phyloP scores from a whole-genome alignment of 1,140 invertebrate genomes.

The Diorhabda sublineata region DNA sequence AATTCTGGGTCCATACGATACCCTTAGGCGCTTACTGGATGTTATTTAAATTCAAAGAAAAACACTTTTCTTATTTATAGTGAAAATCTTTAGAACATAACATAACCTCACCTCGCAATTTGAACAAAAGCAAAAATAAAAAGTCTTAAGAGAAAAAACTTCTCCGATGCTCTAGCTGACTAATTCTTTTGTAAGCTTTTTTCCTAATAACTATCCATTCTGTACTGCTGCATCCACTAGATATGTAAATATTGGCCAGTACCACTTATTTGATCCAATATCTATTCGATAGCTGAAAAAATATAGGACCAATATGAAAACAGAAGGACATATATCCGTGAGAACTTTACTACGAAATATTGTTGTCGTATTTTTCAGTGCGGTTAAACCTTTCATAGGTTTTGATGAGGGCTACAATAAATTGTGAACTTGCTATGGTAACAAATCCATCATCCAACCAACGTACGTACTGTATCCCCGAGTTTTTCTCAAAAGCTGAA shows the following conservation, averaged over 20 bases:
- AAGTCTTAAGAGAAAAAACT: neutral
- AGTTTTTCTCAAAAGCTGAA: conserved; percentile 12
- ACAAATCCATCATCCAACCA: conserved; percentile 25
- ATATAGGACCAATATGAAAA: neutral
- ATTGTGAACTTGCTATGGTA: conserved; percentile 30
- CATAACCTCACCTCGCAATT: too few species aligned
- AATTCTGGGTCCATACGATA: too few species aligned
- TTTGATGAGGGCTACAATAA: conserved; percentile 18
- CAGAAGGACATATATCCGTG: neutral
- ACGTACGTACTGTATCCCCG: conserved; percentile 12
- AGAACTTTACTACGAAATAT: conserved; percentile 4
- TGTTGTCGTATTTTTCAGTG: conserved; percentile 17
- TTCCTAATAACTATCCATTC: conserved; percentile 7
- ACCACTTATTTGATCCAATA: conserved; percentile 13
- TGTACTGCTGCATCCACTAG: conserved; percentile 9
- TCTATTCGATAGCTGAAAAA: conserved; percentile 16
- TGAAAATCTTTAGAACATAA: too few species aligned
- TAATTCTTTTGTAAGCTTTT: conserved; percentile 6
- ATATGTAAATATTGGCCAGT: conserved; percentile 10
- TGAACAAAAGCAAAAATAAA: too few species aligned
- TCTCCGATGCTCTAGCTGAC: conserved; percentile 5
- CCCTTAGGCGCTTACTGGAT: too few species aligned
- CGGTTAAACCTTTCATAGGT: conserved; percentile 26
- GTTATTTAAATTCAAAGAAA: too few species aligned
- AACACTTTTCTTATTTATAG: too few species aligned